Conservation (phyloP, 2,888 invertebrate genomes). For the Deilephila porcellus region DNA sequence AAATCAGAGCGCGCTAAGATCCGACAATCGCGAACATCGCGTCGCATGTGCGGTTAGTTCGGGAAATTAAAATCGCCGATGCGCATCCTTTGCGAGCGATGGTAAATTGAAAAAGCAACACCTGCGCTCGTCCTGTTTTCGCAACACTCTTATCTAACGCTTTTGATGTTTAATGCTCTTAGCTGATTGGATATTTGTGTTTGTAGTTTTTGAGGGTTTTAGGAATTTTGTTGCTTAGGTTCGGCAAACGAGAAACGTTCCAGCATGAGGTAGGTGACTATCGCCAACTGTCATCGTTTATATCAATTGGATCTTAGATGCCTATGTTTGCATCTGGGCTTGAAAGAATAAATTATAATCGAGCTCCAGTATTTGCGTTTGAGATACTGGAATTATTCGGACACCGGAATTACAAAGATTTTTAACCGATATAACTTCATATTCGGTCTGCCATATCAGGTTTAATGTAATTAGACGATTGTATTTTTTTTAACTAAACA, state of each 20-base stretch:
- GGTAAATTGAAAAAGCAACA: slow-evolving; percentile 70
- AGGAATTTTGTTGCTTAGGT: not conserved
- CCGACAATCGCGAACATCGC: slow-evolving; percentile 46
- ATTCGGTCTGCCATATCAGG: too few relatives aligned
- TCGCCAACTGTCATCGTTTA: too few relatives aligned
- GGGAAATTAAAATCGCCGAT: slow-evolving; percentile 59
- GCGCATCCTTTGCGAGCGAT: slow-evolving; percentile 58
- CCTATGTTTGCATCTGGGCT: too few relatives aligned
- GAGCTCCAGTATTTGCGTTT: too few relatives aligned
- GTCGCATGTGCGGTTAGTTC: slow-evolving; percentile 38
- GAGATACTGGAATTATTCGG: too few relatives aligned
- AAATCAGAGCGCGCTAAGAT: slow-evolving; percentile 43
- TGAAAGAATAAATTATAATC: too few relatives aligned
- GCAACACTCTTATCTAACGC: slow-evolving; percentile 40
- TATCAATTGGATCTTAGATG: too few relatives aligned
- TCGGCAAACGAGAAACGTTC: not conserved
- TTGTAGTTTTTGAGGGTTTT: not conserved
- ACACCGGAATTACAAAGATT: too few relatives aligned
- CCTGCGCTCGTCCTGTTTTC: slow-evolving; percentile 58
- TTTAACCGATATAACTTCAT: too few relatives aligned
- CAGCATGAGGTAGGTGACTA: too few relatives aligned
- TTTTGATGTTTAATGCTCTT: slow-evolving; percentile 5
- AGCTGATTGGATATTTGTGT: not conserved
- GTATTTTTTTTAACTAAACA: too few relatives aligned
- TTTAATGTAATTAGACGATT: too few relatives aligned